Conservation (phyloP, 2,888 invertebrate species). For the Frankliniella fusca region DNA sequence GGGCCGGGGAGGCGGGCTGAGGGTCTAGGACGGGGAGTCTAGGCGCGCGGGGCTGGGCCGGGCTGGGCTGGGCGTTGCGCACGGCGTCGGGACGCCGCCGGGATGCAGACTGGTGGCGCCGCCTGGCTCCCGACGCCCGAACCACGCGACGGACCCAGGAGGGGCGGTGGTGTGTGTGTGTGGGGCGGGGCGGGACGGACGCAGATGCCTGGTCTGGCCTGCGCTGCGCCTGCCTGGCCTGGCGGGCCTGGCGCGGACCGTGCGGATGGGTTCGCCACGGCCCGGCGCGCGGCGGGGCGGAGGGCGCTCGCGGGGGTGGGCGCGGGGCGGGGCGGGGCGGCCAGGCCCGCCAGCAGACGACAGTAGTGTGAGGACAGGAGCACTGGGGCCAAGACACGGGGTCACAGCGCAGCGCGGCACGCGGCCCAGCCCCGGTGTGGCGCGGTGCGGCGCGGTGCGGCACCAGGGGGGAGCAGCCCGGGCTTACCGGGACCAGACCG, state of each 20-base stretch:
- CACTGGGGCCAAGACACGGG: slow-evolving; percentile 11
- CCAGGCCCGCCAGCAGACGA: background rate
- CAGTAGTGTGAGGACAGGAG: slow-evolving; percentile 24
- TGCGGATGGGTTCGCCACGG: background rate
- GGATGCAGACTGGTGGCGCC: background rate
- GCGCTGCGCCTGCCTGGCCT: background rate
- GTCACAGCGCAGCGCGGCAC: background rate
- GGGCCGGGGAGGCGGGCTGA: no score
- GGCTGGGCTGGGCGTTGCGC: background rate
- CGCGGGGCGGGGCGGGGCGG: background rate
- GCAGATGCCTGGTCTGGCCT: background rate
- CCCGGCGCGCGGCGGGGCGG: background rate
- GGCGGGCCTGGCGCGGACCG: background rate
- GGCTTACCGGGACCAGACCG: background rate
- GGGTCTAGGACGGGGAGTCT: background rate
- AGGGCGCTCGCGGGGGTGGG: background rate
- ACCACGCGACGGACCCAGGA: background rate
- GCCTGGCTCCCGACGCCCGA: background rate
- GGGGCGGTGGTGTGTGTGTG: background rate
- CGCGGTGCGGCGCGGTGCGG: no score
- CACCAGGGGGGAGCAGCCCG: no score
- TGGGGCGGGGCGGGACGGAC: background rate
- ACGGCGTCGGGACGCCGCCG: background rate
- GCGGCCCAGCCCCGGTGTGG: no score
- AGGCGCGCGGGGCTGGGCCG: background rate